These are phyloP conservation scores for Erythrocebus patas DNA, from an alignment of 2,113 vertebrate species.

Conservation along the genomic window DNA sequence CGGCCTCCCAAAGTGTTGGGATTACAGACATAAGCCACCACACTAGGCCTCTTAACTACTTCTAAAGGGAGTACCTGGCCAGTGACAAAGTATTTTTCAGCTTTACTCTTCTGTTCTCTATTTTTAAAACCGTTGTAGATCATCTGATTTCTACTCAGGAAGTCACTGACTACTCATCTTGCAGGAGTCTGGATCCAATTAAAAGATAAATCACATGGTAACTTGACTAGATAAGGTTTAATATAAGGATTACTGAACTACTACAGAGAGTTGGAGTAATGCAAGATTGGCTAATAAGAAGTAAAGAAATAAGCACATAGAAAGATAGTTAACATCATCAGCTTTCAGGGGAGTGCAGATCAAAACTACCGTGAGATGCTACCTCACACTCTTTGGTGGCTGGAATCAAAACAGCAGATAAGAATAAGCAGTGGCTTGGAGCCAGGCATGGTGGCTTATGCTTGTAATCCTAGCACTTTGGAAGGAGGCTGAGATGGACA, in stretches of 20 bases:
- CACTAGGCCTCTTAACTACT: background rate
- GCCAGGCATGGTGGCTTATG: too few species aligned
- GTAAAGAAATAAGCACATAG: background rate
- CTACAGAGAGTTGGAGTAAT: background rate
- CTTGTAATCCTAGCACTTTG: too few species aligned
- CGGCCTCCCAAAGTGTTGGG: too few species aligned
- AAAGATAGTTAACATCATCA: background rate
- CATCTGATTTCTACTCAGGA: slow-evolving; percentile 3
- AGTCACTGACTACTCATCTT: background rate
- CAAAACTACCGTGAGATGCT: background rate
- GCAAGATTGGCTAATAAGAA: background rate
- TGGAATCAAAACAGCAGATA: background rate
- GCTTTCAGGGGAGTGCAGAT: background rate
- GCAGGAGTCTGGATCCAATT: background rate
- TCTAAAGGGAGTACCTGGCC: background rate
- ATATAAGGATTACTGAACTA: background rate
- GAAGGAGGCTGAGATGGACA: too few species aligned
- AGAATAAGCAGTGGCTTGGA: background rate
- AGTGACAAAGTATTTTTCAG: background rate
- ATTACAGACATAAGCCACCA: too few species aligned
- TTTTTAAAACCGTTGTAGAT: background rate
- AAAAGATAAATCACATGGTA: background rate
- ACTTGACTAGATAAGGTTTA: background rate
- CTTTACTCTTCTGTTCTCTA: background rate
- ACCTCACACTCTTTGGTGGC: background rate